phyloP scores from a whole-genome alignment of 2,113 vertebrate species.

The Muntiacus muntjak region DNA sequence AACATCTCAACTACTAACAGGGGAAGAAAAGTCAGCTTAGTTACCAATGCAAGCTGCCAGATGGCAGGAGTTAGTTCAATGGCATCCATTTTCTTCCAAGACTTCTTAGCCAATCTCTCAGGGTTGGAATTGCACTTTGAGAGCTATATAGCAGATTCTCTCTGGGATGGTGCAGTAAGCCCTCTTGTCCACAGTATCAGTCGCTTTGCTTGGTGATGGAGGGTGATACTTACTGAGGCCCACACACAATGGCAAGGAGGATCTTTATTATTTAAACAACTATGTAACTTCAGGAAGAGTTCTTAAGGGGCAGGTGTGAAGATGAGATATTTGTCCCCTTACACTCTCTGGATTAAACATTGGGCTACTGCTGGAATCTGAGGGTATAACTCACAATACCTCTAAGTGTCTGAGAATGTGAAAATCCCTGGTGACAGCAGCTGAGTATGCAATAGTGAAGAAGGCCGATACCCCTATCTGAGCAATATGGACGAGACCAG shows the following conservation, averaged over 20 bases:
- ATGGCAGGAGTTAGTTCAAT: neutral
- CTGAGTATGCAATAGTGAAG: neutral
- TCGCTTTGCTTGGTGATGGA: neutral
- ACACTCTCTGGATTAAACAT: neutral
- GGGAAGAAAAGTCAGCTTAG: neutral
- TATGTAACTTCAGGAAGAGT: neutral
- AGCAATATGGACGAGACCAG: neutral
- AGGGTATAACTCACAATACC: neutral
- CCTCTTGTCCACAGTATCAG: neutral
- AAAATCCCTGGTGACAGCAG: neutral
- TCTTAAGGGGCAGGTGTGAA: neutral
- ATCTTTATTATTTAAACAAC: neutral
- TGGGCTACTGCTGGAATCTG: too few species aligned
- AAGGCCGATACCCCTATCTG: too few species aligned
- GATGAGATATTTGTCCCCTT: neutral
- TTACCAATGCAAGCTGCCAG: neutral
- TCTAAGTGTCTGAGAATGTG: neutral
- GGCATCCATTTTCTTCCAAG: neutral
- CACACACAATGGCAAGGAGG: neutral
- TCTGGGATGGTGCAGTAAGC: neutral
- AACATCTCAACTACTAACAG: neutral
- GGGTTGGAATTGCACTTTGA: neutral
- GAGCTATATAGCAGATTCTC: neutral
- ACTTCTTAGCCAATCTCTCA: neutral
- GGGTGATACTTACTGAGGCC: neutral